Conservation (phyloP, 2,797 vertebrate genomes). For the Gouania willdenowi region DNA sequence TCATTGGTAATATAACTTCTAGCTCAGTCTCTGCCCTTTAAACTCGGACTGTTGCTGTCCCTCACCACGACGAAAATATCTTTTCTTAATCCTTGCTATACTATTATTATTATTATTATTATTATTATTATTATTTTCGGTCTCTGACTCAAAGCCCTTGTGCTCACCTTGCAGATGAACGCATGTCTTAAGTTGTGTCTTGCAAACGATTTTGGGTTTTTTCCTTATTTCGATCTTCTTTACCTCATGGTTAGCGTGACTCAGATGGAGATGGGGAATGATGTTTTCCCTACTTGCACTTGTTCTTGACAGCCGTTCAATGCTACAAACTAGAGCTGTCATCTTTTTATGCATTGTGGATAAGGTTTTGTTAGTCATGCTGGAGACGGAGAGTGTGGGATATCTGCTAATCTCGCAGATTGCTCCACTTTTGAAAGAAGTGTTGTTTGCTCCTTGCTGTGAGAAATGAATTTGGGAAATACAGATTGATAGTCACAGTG, state of each 20-base stretch:
- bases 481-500: neutral
- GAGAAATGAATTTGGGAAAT: neutral
- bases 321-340: conserved; percentile 3
- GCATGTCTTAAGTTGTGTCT: too few species aligned
- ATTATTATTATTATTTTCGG: too few species aligned
- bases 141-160: neutral
- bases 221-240: too few species aligned
- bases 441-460: neutral
- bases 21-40: conserved; percentile 67
- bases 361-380: conserved; percentile 4
- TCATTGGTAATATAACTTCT: conserved; percentile 61
- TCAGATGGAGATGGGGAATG: too few species aligned
- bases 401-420: conserved; percentile 8
- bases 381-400: neutral
- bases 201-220: too few species aligned
- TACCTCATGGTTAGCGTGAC: too few species aligned
- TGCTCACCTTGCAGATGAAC: too few species aligned
- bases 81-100: conserved; percentile 30
- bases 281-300: conserved; percentile 5
- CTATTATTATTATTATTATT: too few species aligned
- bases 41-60: conserved; percentile 61
- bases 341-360: neutral
- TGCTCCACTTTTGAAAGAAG: conserved; percentile 10
- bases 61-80: conserved; percentile 55
- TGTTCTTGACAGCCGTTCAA: conserved; percentile 4